These are phyloP conservation scores for Scaptomyza polygonia DNA, from an alignment of 2,888 invertebrate species.

Conservation along the genomic window DNA sequence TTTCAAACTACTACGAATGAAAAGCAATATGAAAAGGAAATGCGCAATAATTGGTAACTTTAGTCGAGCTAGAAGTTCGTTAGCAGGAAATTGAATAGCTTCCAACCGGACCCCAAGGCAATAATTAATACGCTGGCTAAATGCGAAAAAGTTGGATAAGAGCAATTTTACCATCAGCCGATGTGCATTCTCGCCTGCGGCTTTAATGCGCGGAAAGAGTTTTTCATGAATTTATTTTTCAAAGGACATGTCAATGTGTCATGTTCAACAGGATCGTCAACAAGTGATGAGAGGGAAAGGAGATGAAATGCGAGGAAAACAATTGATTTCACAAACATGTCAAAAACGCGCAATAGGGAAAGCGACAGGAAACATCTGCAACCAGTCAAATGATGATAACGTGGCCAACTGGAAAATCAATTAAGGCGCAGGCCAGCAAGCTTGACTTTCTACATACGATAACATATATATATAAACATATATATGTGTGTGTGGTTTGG, in stretches of 20 bases:
- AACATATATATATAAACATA: neutral
- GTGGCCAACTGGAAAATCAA: constrained; percentile 76
- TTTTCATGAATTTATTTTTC: constrained; percentile 2
- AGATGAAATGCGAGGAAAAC: constrained; percentile 22
- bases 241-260: constrained; percentile 7
- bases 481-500: neutral
- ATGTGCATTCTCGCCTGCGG: constrained; percentile 12
- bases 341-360: constrained; percentile 5
- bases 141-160: neutral
- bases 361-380: constrained; percentile 51
- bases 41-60: constrained; percentile 4
- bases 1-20: neutral
- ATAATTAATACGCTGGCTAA: constrained; percentile 35
- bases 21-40: constrained; percentile 3
- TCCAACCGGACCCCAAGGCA: constrained; percentile 33
- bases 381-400: constrained; percentile 64
- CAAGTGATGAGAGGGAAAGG: constrained; percentile 1
- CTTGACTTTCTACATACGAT: constrained; percentile 6
- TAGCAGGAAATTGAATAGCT: neutral
- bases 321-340: constrained; percentile 28
- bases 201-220: neutral
- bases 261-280: constrained; percentile 29
- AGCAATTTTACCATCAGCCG: constrained; percentile 9
- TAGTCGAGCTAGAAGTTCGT: neutral
- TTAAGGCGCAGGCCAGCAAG: constrained; percentile 62